Percentiles rank a stretch among this genome's conserved stretches.
These are phyloP conservation scores for Neomorphus geoffroyi DNA, from an alignment of 2,797 vertebrate species.

Conservation along the genomic window DNA sequence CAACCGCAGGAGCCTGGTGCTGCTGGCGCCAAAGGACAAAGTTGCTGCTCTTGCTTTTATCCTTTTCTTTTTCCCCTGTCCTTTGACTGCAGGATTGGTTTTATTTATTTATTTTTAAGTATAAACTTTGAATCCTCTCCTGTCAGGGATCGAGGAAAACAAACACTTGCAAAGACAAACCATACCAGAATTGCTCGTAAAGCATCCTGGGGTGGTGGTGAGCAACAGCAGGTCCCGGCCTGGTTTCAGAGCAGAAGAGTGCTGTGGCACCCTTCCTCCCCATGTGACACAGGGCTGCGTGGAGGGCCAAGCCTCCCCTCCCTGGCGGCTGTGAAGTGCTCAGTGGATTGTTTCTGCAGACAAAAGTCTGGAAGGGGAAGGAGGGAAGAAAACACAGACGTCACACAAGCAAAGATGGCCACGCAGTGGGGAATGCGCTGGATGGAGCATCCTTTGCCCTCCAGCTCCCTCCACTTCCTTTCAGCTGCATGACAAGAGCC, in stretches of 20 bases:
- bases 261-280: not conserved
- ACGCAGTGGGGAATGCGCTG: fast-evolving
- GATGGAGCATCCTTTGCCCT: not conserved
- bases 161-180: not conserved
- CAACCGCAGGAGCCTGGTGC: not conserved
- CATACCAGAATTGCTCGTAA: fast-evolving
- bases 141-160: not conserved
- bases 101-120: not conserved
- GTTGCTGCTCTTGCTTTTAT: not conserved
- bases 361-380: not conserved
- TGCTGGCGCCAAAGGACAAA: constrained; percentile 23
- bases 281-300: not conserved
- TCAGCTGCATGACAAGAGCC: not conserved
- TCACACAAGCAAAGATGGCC: not conserved
- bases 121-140: not conserved
- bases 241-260: not conserved
- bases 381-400: not conserved
- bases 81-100: not conserved
- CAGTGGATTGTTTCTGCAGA: not conserved
- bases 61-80: not conserved
- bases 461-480: not conserved
- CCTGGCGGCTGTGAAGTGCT: not conserved
- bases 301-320: not conserved
- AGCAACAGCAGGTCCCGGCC: not conserved
- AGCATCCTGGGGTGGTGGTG: not conserved